Evolutionary conservation across 2,888 invertebrate species (phyloP).

Genomic region (Amphipyra tragopoginis): DNA sequence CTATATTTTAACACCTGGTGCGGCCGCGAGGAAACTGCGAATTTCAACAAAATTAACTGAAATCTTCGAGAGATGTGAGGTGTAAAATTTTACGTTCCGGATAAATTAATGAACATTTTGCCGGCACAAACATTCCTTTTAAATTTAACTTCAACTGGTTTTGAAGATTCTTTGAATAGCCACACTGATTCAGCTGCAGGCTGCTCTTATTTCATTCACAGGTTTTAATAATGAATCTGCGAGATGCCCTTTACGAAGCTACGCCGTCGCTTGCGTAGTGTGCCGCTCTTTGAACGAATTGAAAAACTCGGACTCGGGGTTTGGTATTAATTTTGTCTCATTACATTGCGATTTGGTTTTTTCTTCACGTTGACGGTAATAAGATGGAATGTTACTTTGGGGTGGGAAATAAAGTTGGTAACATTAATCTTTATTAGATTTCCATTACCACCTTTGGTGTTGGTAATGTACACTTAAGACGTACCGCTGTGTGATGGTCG

Average conservation of each 20-base stretch:
- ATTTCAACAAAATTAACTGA: constrained; percentile 74
- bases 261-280: constrained; percentile 23
- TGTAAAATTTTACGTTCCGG: constrained; percentile 69
- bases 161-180: constrained; percentile 61
- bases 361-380: background rate
- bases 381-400: constrained; percentile 5
- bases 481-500: constrained; percentile 47
- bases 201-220: constrained; percentile 45
- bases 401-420: constrained; percentile 12
- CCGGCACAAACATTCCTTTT: constrained; percentile 66
- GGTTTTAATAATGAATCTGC: constrained; percentile 54
- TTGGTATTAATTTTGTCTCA: constrained; percentile 41
- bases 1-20: constrained; percentile 76
- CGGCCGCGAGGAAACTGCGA: constrained; percentile 61
- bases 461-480: constrained; percentile 10
- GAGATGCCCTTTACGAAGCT: constrained; percentile 39
- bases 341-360: constrained; percentile 23
- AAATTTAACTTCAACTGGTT: constrained; percentile 63
- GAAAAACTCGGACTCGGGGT: constrained; percentile 21
- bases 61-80: constrained; percentile 67
- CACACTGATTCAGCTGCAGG: constrained; percentile 48
- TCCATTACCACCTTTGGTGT: constrained; percentile 3
- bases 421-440: constrained; percentile 14
- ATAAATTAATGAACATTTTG: constrained; percentile 72
- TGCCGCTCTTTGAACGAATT: constrained; percentile 36